Base-by-base conservation (phyloP, 2,797 vertebrate genomes). In the Takifugu ocellatus region DNA sequence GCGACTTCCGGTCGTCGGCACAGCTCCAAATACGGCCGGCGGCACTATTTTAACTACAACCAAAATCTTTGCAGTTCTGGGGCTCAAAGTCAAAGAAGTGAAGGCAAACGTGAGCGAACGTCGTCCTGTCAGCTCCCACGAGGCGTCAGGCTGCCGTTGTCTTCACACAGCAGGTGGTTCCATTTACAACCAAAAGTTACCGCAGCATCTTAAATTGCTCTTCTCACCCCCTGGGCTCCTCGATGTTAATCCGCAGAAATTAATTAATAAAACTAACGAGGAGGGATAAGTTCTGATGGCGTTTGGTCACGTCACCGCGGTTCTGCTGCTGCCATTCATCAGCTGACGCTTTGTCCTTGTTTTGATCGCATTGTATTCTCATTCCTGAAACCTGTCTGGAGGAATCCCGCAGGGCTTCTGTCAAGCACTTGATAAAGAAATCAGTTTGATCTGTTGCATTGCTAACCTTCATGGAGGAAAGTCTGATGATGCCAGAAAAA, bases 101-200 rank as follows among this genome's bases (percentile, higher is more conserved):
- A 3, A 39, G 14, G 12, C 12, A 14, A 39, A 39, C 14, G 36
- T 39, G 36, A 39, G 14, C 14, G 36, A 14, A 10, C 36, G 3
- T 64, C 72, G 29, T 56, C 59, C 61, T 12, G 17, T 67, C 49
- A 66, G 45, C 10, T 44, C 66, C 46, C 14, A 31, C 31, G 26
- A 69, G 49, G 26, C 57, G 70, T 77, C 56, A 68, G 61, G 56
- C 42, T 54, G 42, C 45, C 59, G 27, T 43, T 14, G 5, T 53
- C 49, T 67, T 55, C 59, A 63, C 75, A 49, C 78, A 56, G 59
- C 71, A 68, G 69, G 16, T 74, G 59, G 62, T 60, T 61, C 54
- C 56, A 73, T 64, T 71, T 60, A 66, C 70, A 58, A 70, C 26
- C 0, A 5, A 56, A 49, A 63, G 27, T 59, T 52, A 74, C 39